Conservation (phyloP, 2,888 invertebrate genomes). For the Griposia aprilina region DNA sequence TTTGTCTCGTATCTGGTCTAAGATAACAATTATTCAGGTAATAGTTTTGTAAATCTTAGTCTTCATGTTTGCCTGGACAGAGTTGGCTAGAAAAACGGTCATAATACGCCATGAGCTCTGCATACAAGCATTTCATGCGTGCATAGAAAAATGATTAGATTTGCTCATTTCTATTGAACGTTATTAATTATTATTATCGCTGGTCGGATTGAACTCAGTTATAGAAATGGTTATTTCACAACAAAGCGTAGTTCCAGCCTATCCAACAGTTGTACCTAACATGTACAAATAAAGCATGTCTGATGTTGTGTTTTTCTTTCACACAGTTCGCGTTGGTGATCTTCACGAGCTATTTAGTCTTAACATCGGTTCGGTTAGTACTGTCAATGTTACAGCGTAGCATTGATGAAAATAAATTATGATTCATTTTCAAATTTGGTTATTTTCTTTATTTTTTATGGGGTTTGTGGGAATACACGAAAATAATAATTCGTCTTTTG, state of each 20-base stretch:
- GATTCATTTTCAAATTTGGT: constrained; percentile 50
- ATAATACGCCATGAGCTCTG: background rate
- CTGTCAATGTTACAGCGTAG: constrained; percentile 51
- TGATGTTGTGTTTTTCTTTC: constrained; percentile 77
- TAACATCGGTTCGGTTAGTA: constrained; percentile 75
- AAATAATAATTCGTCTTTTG: no score
- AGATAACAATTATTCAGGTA: background rate
- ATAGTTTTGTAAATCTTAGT: background rate
- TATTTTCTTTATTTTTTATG: constrained; percentile 50
- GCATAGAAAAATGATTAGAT: background rate
- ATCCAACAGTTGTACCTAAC: constrained; percentile 44
- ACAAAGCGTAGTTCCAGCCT: constrained; percentile 50
- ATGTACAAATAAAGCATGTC: constrained; percentile 63
- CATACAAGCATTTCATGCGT: background rate
- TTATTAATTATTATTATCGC: background rate
- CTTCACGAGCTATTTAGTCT: constrained; percentile 62
- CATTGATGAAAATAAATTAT: constrained; percentile 64
- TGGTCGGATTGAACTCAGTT: background rate
- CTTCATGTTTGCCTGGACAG: background rate
- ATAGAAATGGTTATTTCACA: background rate
- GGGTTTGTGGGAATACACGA: background rate
- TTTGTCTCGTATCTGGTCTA: background rate
- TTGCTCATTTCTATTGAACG: background rate
- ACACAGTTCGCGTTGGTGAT: constrained; percentile 72
- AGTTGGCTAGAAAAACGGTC: background rate